A percentile compares a stretch with the other conserved stretches of the same genome.
These are phyloP conservation scores for Arnoldichthys spilopterus DNA, from an alignment of 2,797 vertebrate species.

Conservation along the genomic window DNA sequence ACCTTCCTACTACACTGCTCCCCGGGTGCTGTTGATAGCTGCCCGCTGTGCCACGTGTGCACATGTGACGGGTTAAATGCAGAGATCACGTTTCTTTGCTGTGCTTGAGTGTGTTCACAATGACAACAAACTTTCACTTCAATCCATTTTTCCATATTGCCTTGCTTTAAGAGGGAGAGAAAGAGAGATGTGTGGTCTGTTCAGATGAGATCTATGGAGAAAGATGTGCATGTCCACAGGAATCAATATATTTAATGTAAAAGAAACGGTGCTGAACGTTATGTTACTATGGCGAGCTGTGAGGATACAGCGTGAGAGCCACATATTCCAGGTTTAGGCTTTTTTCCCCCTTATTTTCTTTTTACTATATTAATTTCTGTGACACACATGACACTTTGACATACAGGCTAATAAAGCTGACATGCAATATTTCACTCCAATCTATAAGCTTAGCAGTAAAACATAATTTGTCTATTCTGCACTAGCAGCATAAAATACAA, in stretches of 20 bases:
- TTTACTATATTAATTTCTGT: background rate
- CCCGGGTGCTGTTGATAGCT: no score
- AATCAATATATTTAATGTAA: background rate
- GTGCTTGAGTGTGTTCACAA: no score
- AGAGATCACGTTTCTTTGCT: no score
- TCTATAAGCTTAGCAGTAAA: background rate
- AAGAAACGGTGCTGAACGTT: background rate
- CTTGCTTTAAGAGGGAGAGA: background rate
- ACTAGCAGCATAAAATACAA: constrained; percentile 13
- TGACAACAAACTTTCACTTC: no score
- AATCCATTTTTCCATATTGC: no score
- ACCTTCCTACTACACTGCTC: no score
- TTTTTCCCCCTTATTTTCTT: background rate
- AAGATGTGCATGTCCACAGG: background rate
- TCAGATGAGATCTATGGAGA: background rate
- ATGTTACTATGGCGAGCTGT: background rate
- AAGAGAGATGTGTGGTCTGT: background rate
- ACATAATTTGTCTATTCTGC: background rate
- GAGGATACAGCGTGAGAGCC: background rate
- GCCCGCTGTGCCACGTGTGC: no score
- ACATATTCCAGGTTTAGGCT: background rate
- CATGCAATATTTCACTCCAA: background rate
- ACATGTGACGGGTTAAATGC: no score
- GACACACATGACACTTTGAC: background rate
- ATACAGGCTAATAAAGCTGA: background rate